Evolutionary conservation across 2,797 vertebrate species (phyloP).

Genomic region (Garrulus glandarius): DNA sequence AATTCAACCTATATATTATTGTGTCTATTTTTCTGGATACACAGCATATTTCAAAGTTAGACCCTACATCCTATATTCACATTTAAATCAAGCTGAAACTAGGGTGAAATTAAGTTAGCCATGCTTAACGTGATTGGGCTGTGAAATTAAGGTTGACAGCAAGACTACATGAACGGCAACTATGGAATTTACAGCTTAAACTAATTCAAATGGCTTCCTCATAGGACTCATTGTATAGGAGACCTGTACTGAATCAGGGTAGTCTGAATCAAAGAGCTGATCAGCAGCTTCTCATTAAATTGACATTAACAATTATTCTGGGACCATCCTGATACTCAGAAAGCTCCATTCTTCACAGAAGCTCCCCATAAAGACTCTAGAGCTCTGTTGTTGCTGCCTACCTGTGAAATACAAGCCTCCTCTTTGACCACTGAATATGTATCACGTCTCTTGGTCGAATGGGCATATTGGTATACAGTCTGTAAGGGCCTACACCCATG

Average conservation of each 20-base stretch:
- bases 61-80: neutral
- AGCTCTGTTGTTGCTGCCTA: rapidly evolving
- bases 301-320: neutral
- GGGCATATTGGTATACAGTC: neutral
- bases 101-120: neutral
- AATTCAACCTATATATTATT: neutral
- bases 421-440: neutral
- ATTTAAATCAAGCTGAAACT: neutral
- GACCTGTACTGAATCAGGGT: neutral
- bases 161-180: neutral
- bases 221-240: neutral
- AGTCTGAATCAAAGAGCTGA: neutral
- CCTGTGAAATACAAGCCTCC: neutral
- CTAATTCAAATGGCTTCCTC: neutral
- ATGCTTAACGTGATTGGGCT: neutral
- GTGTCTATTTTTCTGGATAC: neutral
- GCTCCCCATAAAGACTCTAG: neutral
- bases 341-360: neutral
- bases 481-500: neutral
- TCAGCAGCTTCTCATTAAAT: neutral
- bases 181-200: neutral
- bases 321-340: neutral
- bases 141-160: neutral
- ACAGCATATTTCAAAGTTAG: neutral
- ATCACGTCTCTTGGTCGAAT: rapidly evolving